Evolutionary conservation across 2,888 invertebrate genomes (phyloP).

Genomic region (Nebria salina): DNA sequence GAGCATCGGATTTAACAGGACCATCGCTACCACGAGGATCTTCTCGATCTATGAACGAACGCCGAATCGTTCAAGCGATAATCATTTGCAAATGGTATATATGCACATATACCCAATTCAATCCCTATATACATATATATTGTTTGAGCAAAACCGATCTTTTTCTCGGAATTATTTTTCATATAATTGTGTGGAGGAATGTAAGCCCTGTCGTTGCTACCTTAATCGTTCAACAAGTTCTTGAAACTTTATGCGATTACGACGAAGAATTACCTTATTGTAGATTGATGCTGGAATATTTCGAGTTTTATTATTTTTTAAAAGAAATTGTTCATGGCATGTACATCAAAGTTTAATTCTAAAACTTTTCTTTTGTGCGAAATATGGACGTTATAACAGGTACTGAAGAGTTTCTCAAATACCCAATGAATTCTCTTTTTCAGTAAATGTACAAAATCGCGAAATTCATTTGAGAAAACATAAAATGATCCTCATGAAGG

Average conservation of each 20-base stretch:
- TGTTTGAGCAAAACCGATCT: neutral
- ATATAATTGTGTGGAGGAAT: conserved; percentile 29
- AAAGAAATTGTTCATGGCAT: conserved; percentile 38
- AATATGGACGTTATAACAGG: too few species aligned
- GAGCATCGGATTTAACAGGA: neutral
- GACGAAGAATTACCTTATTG: conserved; percentile 37
- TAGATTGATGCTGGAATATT: conserved; percentile 29
- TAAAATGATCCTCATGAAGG: too few species aligned
- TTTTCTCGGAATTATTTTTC: conserved; percentile 38
- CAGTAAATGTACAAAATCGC: too few species aligned
- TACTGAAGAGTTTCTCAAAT: too few species aligned
- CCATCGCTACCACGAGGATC: neutral
- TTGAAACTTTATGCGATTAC: conserved; percentile 34
- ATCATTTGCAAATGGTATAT: too few species aligned
- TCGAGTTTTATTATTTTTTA: conserved; percentile 41
- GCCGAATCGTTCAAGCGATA: neutral
- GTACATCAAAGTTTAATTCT: neutral
- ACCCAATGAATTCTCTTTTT: too few species aligned
- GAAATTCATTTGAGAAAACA: too few species aligned
- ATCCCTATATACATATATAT: too few species aligned
- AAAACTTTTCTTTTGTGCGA: too few species aligned
- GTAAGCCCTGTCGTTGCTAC: conserved; percentile 20
- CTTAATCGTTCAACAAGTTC: conserved; percentile 35
- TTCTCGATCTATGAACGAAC: neutral
- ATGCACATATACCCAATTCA: too few species aligned